Percentiles rank a stretch among this genome's conserved stretches.
phyloP scores from a whole-genome alignment of 2,888 invertebrate genomes.

The Poecilobothrus nobilitatus region DNA sequence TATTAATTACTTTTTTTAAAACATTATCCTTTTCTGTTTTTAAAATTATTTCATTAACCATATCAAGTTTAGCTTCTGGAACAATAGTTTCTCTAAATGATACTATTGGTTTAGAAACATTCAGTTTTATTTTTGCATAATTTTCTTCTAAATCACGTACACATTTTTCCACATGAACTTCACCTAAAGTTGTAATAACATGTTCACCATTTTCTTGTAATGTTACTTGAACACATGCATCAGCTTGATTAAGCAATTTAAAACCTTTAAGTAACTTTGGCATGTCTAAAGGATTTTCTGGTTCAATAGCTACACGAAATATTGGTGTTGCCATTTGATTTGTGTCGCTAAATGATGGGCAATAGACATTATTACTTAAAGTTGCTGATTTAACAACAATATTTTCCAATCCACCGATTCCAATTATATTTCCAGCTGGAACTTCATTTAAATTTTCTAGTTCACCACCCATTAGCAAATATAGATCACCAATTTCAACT shows the following conservation, averaged over 20 bases:
- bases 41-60: slow-evolving; percentile 77
- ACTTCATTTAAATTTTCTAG: slow-evolving; percentile 69
- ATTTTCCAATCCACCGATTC: slow-evolving; percentile 79
- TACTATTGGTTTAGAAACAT: slow-evolving; percentile 91
- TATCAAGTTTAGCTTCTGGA: slow-evolving; percentile 67
- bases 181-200: slow-evolving; percentile 89
- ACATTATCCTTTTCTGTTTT: slow-evolving; percentile 44
- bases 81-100: slow-evolving; percentile 92
- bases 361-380: slow-evolving; percentile 67
- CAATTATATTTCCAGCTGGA: slow-evolving; percentile 84
- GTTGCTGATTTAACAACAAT: slow-evolving; percentile 85
- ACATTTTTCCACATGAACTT: slow-evolving; percentile 94
- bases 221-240: slow-evolving; percentile 84
- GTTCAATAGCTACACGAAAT: slow-evolving; percentile 86
- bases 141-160: slow-evolving; percentile 76
- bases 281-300: slow-evolving; percentile 70
- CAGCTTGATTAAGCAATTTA: slow-evolving; percentile 76
- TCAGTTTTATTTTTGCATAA: slow-evolving; percentile 79
- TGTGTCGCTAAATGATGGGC: slow-evolving; percentile 81
- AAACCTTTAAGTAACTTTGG: slow-evolving; percentile 65
- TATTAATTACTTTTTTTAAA: slow-evolving; percentile 49
- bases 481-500: slow-evolving; percentile 62
- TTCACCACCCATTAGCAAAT: slow-evolving; percentile 89
- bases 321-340: slow-evolving; percentile 75
- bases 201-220: slow-evolving; percentile 93